These are phyloP conservation scores for Micoletzkya japonica DNA, from an alignment of 2,888 invertebrate species.

Conservation along the genomic window DNA sequence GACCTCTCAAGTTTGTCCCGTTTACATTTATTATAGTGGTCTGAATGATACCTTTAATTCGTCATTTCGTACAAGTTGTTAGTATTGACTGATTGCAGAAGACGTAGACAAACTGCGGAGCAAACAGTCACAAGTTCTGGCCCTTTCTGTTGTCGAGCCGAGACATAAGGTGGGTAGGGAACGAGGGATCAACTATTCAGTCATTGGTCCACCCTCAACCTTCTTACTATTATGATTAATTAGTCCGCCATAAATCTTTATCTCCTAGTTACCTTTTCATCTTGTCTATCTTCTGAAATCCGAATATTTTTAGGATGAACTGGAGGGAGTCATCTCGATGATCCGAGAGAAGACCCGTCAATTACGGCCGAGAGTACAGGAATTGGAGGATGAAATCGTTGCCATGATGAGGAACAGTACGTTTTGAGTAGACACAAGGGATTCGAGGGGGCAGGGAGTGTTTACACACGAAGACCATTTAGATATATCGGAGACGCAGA, in stretches of 20 bases:
- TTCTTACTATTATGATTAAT: neutral
- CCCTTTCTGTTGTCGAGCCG: constrained; percentile 42
- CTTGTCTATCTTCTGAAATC: neutral
- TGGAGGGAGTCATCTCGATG: constrained; percentile 53
- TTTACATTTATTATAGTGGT: neutral
- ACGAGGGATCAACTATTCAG: neutral
- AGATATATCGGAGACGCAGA: constrained; percentile 18
- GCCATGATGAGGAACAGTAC: constrained; percentile 29
- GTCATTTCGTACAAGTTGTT: neutral
- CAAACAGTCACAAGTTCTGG: constrained; percentile 44
- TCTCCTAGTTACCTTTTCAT: neutral
- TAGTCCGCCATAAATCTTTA: neutral
- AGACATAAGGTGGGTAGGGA: constrained; percentile 40
- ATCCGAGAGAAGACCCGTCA: constrained; percentile 42
- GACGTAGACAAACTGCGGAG: constrained; percentile 43
- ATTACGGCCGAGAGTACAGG: constrained; percentile 40
- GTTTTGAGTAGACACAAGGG: neutral
- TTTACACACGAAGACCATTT: neutral
- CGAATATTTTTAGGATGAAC: constrained; percentile 40
- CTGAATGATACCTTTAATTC: neutral
- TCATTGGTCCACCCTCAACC: neutral
- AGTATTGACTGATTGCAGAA: constrained; percentile 31
- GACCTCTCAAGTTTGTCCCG: constrained; percentile 1
- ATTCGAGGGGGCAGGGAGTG: neutral
- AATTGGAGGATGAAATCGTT: constrained; percentile 49